These are phyloP conservation scores for Xylocopa sonorina DNA, from an alignment of 1,140 invertebrate genomes.

Conservation along the genomic window DNA sequence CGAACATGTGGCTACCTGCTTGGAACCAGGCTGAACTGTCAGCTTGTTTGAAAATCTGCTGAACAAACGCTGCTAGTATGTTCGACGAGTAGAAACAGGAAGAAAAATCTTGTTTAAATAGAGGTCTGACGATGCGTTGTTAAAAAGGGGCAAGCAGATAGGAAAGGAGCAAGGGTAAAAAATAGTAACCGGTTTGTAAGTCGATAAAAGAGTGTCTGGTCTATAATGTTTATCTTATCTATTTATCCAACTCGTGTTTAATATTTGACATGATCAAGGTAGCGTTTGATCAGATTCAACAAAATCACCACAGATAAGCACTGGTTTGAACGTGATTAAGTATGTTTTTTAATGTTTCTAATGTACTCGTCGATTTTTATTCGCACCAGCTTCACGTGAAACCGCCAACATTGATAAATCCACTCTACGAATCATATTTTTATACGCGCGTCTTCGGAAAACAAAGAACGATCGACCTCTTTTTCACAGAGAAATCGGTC, in stretches of 20 bases:
- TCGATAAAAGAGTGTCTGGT: constrained; percentile 26
- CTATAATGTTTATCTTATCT: constrained; percentile 48
- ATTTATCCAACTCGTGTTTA: constrained; percentile 44
- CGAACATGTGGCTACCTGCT: constrained; percentile 1
- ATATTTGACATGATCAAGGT: constrained; percentile 44
- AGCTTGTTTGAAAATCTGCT: constrained; percentile 29
- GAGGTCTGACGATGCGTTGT: constrained; percentile 32
- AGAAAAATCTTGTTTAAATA: constrained; percentile 36
- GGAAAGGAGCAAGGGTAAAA: background rate
- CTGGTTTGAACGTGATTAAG: constrained; percentile 10
- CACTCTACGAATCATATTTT: background rate
- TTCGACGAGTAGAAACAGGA: constrained; percentile 6
- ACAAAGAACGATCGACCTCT: background rate
- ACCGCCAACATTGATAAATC: background rate
- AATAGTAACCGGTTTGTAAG: constrained; percentile 50
- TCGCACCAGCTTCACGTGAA: too few relatives aligned
- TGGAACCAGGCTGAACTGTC: background rate
- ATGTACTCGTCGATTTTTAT: constrained; percentile 1
- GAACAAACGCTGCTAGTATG: constrained; percentile 25
- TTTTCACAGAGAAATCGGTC: background rate
- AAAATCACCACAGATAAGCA: background rate
- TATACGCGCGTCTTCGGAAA: background rate
- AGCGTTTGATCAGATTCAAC: constrained; percentile 43
- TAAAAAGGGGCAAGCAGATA: constrained; percentile 46
- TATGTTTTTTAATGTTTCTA: too few relatives aligned